Evolutionary conservation across 2,113 vertebrate genomes (phyloP), one percentile per base, ranked within the genome.

Genomic region (Pyxicephalus adspersus): DNA sequence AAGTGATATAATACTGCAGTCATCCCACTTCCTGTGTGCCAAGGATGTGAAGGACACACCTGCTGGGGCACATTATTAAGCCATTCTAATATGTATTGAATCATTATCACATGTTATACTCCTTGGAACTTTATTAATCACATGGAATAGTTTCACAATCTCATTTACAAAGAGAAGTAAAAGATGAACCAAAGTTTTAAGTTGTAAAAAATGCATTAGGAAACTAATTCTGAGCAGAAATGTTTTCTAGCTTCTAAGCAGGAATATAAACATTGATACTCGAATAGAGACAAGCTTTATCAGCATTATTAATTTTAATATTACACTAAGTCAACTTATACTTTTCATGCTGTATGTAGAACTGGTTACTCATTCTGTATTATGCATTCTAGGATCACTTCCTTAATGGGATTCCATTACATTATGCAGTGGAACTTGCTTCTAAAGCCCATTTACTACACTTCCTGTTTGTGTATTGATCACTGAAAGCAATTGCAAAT

Each of bases 381-480:
- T 23, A 11, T 28, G 54, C 34, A 54, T 52, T 71, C 45, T 45
- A 52, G 51, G 25, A 71, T 20, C 15, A 22, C n/a, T 38, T 23
- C 17, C 71, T 38, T 58, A 57, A 74, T 74, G 54, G 71, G 16
- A 74, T 52, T 57, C 71, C n/a, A 60, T 73, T 73, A 73, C 28
- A 17, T 58, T 71, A 55, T 51, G 9, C n/a, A 28, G 23, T 58
- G 31, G n/a, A 74, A 29, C 23, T n/a, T 74, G 54, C 28, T 23
- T 74, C 15, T 31, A 58, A 58, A 38, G n/a, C 15, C 68, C 28
- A 29, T 72, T 71, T 72, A 29, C 71, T 74, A 52, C 1, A 7
- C 71, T 38, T 74, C 71, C 71, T 74, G 54, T 31, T 58, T 58
- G n/a, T 74, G n/a, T 74, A 74, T 58, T 58, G 71, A 74, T 74